phyloP scores from a whole-genome alignment of 2,888 invertebrate genomes.

The Ophion obscuratus region DNA sequence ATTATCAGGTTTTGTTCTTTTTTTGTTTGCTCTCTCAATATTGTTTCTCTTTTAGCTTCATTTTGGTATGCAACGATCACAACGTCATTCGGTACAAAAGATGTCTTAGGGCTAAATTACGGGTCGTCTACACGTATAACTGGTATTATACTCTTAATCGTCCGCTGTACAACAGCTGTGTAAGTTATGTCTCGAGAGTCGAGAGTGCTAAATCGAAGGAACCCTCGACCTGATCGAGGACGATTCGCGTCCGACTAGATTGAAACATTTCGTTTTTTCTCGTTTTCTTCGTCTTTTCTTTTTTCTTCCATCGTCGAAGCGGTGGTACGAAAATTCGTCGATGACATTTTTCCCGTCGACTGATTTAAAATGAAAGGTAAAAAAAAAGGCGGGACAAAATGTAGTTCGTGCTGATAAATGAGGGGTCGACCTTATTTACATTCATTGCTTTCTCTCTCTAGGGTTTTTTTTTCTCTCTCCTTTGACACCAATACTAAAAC shows the following conservation, averaged over 20 bases:
- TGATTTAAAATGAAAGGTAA: conserved; percentile 1
- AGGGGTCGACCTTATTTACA: conserved; percentile 58
- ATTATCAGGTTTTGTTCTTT: background rate
- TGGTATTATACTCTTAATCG: conserved; percentile 31
- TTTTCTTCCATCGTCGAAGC: background rate
- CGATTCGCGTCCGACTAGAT: conserved; percentile 64
- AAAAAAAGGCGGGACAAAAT: conserved; percentile 21
- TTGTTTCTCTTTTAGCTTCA: conserved; percentile 2
- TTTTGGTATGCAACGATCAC: conserved; percentile 75
- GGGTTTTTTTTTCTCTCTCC: conserved; percentile 37
- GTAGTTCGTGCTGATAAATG: conserved; percentile 31
- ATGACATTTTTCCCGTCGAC: conserved; percentile 13
- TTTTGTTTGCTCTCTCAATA: background rate
- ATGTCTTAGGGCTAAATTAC: conserved; percentile 73
- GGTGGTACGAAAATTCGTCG: conserved; percentile 6
- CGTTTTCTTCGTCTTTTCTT: conserved; percentile 12
- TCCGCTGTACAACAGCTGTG: conserved; percentile 63
- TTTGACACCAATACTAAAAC: conserved; percentile 52
- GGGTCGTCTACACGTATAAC: conserved; percentile 61
- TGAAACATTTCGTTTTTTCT: conserved; percentile 39
- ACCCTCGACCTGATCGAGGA: conserved; percentile 41
- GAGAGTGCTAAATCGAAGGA: conserved; percentile 48
- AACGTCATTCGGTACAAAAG: conserved; percentile 74
- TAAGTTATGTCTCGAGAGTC: conserved; percentile 27
- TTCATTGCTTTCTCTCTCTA: conserved; percentile 4